Evolutionary conservation across 2,797 vertebrate genomes (phyloP), one percentile per base, ranked within the genome.

Genomic region (Parambassis ranga): DNA sequence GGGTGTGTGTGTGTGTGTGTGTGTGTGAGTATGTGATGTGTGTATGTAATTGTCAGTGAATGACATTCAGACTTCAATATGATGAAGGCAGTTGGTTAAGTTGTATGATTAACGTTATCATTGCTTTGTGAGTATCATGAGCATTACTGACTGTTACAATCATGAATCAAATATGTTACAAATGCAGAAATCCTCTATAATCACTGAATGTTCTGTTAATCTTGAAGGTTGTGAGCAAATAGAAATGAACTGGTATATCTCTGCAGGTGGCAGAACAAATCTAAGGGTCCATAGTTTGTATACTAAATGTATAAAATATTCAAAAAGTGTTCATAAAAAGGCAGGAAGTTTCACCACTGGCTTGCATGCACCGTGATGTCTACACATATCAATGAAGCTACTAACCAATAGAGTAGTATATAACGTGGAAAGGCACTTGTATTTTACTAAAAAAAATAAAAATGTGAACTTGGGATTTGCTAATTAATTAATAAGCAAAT

Each of bases 351-450:
- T 79, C 56, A 81, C 60, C 76, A 78, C 74, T 69, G 74, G 71
- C 82, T 84, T 82, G 89, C 89, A 89, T 87, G 89, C 73, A 82
- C 57, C 67, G 81, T 75, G 56, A 74, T 70, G 67, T 68, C 49
- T 77, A 71, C 73, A 88, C 84, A 89, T 88, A 81, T 88, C 85
- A 82, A 75, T 53, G 41, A 84, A 78, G 82, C 84, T 83, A 85
- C 82, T 85, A 88, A 90, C 88, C 85, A 89, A 86, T 76, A 77
- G 75, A 85, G 68, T 83, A 83, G 78, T 79, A 13, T 42, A 64
- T 49, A 28, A n/a, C n/a, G 35, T 7, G 32, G 55, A 71, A 84
- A 55, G 62, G 57, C 76, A 76, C 81, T 77, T 83, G 61, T 81
- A 63, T 83, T 80, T 75, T 81, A 81, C 47, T 71, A 70, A 68